Conservation (phyloP, 2,888 invertebrate genomes). For the Dioctria linearis region DNA sequence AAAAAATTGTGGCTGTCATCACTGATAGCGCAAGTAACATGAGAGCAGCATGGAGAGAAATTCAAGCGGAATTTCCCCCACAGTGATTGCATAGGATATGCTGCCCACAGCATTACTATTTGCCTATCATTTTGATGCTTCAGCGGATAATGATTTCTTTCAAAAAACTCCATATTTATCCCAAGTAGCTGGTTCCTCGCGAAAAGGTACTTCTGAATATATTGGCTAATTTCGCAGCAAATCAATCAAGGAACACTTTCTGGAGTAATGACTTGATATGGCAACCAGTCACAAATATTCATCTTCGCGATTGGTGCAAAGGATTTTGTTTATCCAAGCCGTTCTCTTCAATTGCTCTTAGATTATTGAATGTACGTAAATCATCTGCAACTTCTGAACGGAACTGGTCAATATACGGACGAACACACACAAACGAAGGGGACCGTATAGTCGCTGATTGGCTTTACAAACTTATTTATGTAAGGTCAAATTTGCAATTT, state of each 20-base stretch:
- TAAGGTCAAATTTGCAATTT: too few relatives aligned
- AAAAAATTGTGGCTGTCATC: not conserved
- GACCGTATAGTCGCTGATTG: not conserved
- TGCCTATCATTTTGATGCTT: not conserved
- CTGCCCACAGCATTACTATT: too few relatives aligned
- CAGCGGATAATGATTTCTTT: not conserved
- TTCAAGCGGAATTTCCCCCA: too few relatives aligned
- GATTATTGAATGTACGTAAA: not conserved
- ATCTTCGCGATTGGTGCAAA: too few relatives aligned
- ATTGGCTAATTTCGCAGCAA: not conserved
- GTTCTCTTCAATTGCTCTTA: not conserved
- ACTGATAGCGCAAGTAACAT: slow-evolving; percentile 4
- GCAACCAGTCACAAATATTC: too few relatives aligned
- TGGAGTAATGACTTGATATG: too few relatives aligned
- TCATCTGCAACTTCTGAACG: not conserved
- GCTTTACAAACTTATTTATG: too few relatives aligned
- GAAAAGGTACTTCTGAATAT: not conserved
- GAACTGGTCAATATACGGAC: not conserved
- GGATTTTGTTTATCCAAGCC: not conserved
- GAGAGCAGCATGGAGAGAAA: slow-evolving; percentile 2
- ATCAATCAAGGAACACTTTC: too few relatives aligned
- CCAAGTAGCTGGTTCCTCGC: not conserved
- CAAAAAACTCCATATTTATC: too few relatives aligned
- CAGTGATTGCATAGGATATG: too few relatives aligned
- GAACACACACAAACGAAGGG: not conserved